phyloP scores from a whole-genome alignment of 2,888 invertebrate species.

The Chymomyza amoena region DNA sequence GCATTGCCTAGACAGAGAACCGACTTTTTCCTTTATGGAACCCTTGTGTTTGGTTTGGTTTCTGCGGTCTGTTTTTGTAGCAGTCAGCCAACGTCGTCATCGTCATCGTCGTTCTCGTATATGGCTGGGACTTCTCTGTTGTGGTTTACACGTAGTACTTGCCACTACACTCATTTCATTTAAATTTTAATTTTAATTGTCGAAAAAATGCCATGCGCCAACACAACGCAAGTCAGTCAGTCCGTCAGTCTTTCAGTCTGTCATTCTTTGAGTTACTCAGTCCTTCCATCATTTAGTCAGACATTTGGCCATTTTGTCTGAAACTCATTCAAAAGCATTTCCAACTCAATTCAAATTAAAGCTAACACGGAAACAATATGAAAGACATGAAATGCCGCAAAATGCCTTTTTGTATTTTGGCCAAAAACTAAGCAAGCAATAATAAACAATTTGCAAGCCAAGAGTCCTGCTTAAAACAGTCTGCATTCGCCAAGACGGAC shows the following conservation, averaged over 20 bases:
- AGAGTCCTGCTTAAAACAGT: neutral
- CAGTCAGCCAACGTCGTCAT: constrained; percentile 7
- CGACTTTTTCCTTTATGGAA: constrained; percentile 70
- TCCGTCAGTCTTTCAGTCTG: neutral
- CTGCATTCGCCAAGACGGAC: no score
- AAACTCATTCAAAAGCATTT: constrained; percentile 30
- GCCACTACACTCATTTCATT: constrained; percentile 56
- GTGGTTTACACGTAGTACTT: constrained; percentile 50
- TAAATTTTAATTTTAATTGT: constrained; percentile 72
- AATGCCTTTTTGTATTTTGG: neutral
- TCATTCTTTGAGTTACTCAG: neutral
- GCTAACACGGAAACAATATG: constrained; percentile 38
- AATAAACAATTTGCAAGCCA: neutral
- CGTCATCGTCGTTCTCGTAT: neutral
- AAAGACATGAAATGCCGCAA: neutral
- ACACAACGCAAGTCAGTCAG: constrained; percentile 18
- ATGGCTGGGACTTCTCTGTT: constrained; percentile 43
- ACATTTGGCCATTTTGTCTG: neutral
- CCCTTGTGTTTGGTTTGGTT: constrained; percentile 70
- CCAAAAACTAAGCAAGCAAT: neutral
- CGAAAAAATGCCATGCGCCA: constrained; percentile 65
- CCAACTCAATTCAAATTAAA: constrained; percentile 62
- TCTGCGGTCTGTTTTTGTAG: constrained; percentile 65
- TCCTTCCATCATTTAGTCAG: neutral
- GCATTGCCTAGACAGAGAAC: constrained; percentile 38